phyloP scores from a whole-genome alignment of 2,888 invertebrate species.

The Trachelus troglodyta region DNA sequence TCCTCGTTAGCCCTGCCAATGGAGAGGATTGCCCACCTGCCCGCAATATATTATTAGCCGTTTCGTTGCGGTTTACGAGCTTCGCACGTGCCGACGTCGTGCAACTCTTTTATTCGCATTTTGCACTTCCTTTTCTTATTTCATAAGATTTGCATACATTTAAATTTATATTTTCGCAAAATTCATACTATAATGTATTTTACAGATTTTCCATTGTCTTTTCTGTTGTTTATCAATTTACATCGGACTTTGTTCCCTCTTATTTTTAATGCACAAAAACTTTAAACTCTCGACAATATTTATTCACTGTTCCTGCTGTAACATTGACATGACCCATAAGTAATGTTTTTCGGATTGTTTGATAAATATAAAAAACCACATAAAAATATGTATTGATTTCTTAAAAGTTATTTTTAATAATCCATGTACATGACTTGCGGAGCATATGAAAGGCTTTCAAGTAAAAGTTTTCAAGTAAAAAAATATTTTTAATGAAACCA shows the following conservation, averaged over 20 bases:
- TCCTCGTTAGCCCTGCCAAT: conserved; percentile 53
- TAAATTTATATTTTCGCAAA: background rate
- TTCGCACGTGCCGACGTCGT: conserved; percentile 17
- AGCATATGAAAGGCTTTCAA: background rate
- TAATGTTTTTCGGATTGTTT: no score
- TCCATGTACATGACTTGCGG: background rate
- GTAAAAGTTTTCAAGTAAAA: background rate
- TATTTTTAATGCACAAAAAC: no score
- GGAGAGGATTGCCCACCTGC: conserved; percentile 53
- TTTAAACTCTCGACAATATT: no score
- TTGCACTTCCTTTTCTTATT: conserved; percentile 34
- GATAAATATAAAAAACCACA: no score
- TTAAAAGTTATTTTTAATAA: background rate
- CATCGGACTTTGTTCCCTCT: no score
- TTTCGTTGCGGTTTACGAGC: conserved; percentile 23
- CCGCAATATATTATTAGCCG: conserved; percentile 53
- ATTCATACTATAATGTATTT: background rate
- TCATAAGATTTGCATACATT: background rate
- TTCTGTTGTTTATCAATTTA: no score
- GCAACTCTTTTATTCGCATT: conserved; percentile 38
- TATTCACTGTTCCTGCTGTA: no score
- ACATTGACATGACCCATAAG: no score
- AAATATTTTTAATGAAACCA: background rate
- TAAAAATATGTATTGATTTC: background rate
- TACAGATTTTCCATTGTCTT: no score